A percentile compares a stretch with the other conserved stretches of the same genome.
Evolutionary conservation across 2,888 invertebrate genomes (phyloP).

Genomic region (Spilarctia lutea): DNA sequence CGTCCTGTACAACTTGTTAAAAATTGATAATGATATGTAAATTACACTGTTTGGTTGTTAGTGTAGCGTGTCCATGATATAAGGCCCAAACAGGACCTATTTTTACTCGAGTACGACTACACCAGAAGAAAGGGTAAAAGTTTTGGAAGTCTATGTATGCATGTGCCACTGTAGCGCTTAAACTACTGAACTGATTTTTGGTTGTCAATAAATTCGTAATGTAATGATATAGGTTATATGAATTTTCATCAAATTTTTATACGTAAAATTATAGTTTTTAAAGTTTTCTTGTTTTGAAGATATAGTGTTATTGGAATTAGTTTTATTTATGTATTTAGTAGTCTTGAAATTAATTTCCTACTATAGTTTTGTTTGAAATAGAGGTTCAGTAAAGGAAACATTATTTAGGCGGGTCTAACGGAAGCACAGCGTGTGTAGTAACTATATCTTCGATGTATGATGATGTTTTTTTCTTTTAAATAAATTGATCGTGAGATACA

Average conservation of each 20-base stretch:
- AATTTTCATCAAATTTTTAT: no score
- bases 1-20: conserved; percentile 35
- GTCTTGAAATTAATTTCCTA: neutral
- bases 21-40: conserved; percentile 48
- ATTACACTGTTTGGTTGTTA: conserved; percentile 41
- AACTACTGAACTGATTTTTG: no score
- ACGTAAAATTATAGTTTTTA: no score
- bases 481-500: neutral
- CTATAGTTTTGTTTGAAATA: neutral
- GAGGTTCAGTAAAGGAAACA: neutral
- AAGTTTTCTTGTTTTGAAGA: neutral
- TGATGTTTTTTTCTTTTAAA: neutral
- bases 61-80: conserved; percentile 30
- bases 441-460: neutral
- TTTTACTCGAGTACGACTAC: conserved; percentile 14
- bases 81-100: conserved; percentile 15
- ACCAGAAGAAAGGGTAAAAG: no score
- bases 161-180: no score
- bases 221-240: no score
- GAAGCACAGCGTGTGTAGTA: neutral
- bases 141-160: no score
- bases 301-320: neutral
- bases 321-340: neutral
- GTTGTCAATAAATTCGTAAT: no score
- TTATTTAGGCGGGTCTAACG: neutral